Base-by-base conservation (phyloP, 2,113 vertebrate species). In the Meriones unguiculatus region DNA sequence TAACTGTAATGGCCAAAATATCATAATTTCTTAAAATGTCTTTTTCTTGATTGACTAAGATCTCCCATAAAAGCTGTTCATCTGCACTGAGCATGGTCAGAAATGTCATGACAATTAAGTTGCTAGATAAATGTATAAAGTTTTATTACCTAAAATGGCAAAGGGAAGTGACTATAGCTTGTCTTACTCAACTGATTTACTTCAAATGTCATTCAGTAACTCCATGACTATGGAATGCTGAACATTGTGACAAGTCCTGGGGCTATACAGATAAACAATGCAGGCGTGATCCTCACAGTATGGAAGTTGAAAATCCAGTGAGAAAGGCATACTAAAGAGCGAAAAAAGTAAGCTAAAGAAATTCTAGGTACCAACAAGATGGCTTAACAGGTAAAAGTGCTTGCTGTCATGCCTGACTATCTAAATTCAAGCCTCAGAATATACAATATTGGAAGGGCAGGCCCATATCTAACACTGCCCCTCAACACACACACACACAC, bases 71-170 rank as follows among this genome's bases (percentile, higher is more conserved):
- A 67, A 82, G 73, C 69, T 93, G 81, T 87, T 94, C 75, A 95
- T 24, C 65, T 95, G 28, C 32, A 72, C 75, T 91, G 35, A 96
- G 35, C 38, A 91, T 88, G 72, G 76, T 86, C 62, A 54, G 18
- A 95, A 89, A 92, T 50, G 91, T 87, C 81, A 91, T 46, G 94
- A 69, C 24, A 88, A 94, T 94, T 95, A 96, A 92, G 88, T 89
- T 89, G 46, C 25, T 87, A 95, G 78, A 64, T 92, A 70, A 95
- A 92, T 73, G 65, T 88, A 52, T 89, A 88, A 93, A n/a, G 41
- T n/a, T 76, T 92, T 96, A 3, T 94, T 96, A 94, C 67, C 15
- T 90, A 95, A 82, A 86, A 94, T 70, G 41, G 54, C 76, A 96
- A 93, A 96, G 91, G 52, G 70, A 87, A 69, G 8, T 72, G 30